These are phyloP conservation scores for Masnerella sp. DNA, from an alignment of 2,888 invertebrate species.

Conservation along the genomic window DNA sequence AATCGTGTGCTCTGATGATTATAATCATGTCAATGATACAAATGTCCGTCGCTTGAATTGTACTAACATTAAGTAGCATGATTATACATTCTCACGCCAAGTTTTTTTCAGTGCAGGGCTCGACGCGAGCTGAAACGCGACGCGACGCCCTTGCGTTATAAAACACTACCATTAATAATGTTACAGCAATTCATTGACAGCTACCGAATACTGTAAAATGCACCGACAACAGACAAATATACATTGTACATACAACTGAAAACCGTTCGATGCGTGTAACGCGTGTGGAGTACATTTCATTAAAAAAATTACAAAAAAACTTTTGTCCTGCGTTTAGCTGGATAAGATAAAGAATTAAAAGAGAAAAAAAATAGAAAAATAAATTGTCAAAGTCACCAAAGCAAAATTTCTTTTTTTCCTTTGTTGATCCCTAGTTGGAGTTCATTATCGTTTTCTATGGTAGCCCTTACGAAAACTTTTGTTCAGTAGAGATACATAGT, in stretches of 20 bases:
- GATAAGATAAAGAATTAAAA: conserved; percentile 21
- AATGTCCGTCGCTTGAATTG: conserved; percentile 43
- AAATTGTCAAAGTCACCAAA: conserved; percentile 54
- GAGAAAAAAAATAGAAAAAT: conserved; percentile 49
- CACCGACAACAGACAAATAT: conserved; percentile 62
- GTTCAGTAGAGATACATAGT: too few relatives aligned
- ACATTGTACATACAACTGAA: conserved; percentile 65
- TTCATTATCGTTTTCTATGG: too few relatives aligned
- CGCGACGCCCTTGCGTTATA: conserved; percentile 30
- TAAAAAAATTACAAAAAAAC: conserved; percentile 19
- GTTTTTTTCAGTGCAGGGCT: conserved; percentile 17
- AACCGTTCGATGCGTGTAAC: conserved; percentile 59
- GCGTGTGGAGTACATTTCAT: conserved; percentile 61
- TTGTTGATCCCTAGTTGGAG: not conserved
- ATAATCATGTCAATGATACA: conserved; percentile 23
- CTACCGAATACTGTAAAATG: conserved; percentile 54
- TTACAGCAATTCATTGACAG: conserved; percentile 37
- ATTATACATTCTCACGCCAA: conserved; percentile 31
- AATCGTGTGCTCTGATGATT: conserved; percentile 21
- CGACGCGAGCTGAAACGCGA: conserved; percentile 17
- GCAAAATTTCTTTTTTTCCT: conserved; percentile 16
- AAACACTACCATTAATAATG: conserved; percentile 47
- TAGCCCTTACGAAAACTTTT: conserved; percentile 33
- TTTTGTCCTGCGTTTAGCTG: conserved; percentile 33
- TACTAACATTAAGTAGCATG: conserved; percentile 49